Conservation (phyloP, 2,797 vertebrate genomes). For the Gymnodraco acuticeps region DNA sequence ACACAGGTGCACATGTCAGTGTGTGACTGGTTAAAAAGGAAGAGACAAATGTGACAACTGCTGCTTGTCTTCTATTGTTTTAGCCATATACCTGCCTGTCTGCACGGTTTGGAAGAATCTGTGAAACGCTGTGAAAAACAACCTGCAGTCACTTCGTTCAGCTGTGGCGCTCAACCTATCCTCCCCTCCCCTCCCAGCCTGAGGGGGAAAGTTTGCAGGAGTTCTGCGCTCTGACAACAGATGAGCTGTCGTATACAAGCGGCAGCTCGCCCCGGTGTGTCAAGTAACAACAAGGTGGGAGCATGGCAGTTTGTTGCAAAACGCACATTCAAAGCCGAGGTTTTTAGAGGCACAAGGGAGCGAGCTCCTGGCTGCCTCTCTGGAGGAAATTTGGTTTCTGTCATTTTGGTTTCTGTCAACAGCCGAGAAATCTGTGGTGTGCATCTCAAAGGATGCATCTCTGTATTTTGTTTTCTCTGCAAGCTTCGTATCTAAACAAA, state of each 20-base stretch:
- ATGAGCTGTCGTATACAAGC: constrained; percentile 55
- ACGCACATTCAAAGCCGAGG: constrained; percentile 29
- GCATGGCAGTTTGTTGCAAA: constrained; percentile 54
- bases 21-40: constrained; percentile 43
- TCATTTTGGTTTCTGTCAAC: constrained; percentile 58
- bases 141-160: constrained; percentile 51
- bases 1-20: constrained; percentile 22
- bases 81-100: constrained; percentile 67
- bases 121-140: constrained; percentile 63
- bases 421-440: constrained; percentile 33
- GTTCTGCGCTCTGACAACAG: constrained; percentile 48
- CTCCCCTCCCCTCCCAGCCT: constrained; percentile 9
- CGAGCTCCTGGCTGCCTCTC: constrained; percentile 42
- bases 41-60: constrained; percentile 38
- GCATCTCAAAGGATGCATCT: constrained; percentile 51
- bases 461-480: constrained; percentile 20
- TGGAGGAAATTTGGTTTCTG: constrained; percentile 64
- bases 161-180: constrained; percentile 36
- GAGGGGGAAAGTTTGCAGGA: constrained; percentile 43
- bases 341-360: constrained; percentile 34
- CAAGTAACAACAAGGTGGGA: constrained; percentile 62
- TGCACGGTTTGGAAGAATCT: constrained; percentile 41
- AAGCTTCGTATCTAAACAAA: constrained; percentile 45
- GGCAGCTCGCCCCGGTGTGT: constrained; percentile 68
- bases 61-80: constrained; percentile 52